Evolutionary conservation across 2,888 invertebrate species (phyloP).

Genomic region (Parelbella ahira): DNA sequence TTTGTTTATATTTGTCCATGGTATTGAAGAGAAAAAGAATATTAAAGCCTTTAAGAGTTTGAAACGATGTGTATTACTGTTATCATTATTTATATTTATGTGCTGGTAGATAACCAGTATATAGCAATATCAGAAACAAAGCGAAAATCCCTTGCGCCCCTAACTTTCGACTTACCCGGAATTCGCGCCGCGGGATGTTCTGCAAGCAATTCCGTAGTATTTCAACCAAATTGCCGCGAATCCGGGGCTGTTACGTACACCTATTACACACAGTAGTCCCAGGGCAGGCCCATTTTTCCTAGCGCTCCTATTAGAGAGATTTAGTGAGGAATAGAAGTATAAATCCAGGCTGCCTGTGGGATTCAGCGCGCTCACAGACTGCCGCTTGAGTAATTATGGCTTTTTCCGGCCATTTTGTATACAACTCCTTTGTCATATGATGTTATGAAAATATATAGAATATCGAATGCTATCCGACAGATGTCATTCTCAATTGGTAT

Average conservation of each 20-base stretch:
- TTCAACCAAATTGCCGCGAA: constrained; percentile 20
- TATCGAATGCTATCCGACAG: too few species aligned
- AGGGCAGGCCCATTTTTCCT: constrained; percentile 18
- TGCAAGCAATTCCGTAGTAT: constrained; percentile 1
- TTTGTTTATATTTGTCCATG: too few species aligned
- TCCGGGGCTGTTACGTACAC: constrained; percentile 13
- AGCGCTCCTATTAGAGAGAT: constrained; percentile 21
- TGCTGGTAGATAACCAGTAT: too few species aligned
- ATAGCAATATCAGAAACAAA: too few species aligned
- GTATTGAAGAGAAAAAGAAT: too few species aligned
- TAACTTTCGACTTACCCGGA: constrained; percentile 1
- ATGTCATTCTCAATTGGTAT: too few species aligned
- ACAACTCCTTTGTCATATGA: too few species aligned
- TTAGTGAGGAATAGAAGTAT: constrained; percentile 20
- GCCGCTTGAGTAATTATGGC: constrained; percentile 16
- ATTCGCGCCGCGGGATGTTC: constrained; percentile 2
- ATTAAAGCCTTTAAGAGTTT: too few species aligned
- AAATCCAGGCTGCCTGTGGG: constrained; percentile 20
- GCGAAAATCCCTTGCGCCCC: too few species aligned
- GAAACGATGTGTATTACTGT: too few species aligned
- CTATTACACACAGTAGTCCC: constrained; percentile 21
- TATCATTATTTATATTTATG: too few species aligned
- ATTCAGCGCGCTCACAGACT: constrained; percentile 22
- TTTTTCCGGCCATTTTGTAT: constrained; percentile 5
- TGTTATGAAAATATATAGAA: too few species aligned